phyloP scores from a whole-genome alignment of 1,140 invertebrate genomes.

The Lordiphosa clarofinis region DNA sequence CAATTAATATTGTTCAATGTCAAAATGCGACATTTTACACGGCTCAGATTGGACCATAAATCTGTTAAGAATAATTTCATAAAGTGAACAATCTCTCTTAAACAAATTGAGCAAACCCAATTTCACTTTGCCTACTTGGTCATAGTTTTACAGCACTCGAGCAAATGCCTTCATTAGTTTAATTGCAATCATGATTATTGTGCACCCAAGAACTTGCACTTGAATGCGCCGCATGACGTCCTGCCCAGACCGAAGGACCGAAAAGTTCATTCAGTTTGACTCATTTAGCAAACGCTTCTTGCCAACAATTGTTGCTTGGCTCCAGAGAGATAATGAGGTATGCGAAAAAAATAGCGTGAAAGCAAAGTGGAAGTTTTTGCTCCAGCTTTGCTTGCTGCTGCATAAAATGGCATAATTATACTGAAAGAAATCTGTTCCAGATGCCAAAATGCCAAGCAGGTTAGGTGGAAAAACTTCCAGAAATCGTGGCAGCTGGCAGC shows the following conservation, averaged over 20 bases:
- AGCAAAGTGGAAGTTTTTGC: constrained; percentile 34
- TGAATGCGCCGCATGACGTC: constrained; percentile 8
- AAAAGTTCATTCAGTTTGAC: constrained; percentile 31
- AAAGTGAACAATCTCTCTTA: too few relatives aligned
- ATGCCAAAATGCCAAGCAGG: constrained; percentile 57
- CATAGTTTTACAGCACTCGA: constrained; percentile 4
- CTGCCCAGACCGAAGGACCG: constrained; percentile 2
- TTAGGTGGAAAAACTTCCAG: constrained; percentile 44
- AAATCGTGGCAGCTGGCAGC: constrained; percentile 2
- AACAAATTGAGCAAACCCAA: too few relatives aligned
- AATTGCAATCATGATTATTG: constrained; percentile 71
- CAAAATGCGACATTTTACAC: constrained; percentile 59
- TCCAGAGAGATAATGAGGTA: constrained; percentile 64
- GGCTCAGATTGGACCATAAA: constrained; percentile 44
- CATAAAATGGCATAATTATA: constrained; percentile 70
- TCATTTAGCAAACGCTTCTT: constrained; percentile 47
- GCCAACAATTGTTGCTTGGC: constrained; percentile 47
- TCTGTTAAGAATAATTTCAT: background rate
- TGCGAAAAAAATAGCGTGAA: constrained; percentile 49
- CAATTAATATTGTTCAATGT: constrained; percentile 69
- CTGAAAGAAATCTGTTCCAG: constrained; percentile 57
- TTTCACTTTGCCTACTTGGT: too few relatives aligned
- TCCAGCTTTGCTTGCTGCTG: constrained; percentile 18
- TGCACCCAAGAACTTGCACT: constrained; percentile 42
- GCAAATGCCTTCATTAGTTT: constrained; percentile 73